Percentiles rank a stretch among this genome's conserved stretches.
Evolutionary conservation across 2,797 vertebrate species (phyloP).

Genomic region (Psittacula derbiana): DNA sequence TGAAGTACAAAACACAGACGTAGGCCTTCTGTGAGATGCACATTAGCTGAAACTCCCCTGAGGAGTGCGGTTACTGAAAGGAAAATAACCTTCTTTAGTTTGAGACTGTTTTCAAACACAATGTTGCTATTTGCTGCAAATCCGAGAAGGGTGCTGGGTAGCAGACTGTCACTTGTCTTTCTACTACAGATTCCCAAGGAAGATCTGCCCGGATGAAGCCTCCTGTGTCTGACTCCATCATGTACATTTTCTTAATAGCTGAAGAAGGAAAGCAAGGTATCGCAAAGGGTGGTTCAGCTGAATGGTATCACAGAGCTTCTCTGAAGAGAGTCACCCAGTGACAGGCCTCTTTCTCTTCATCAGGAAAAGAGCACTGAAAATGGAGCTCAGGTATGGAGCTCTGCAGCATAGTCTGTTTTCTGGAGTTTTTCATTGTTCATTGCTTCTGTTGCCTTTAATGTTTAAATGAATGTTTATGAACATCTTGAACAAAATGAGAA

Average conservation of each 20-base stretch:
- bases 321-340: neutral
- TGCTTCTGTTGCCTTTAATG: neutral
- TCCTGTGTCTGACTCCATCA: neutral
- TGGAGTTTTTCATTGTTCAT: neutral
- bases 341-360: neutral
- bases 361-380: neutral
- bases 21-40: neutral
- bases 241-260: neutral
- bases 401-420: neutral
- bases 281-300: neutral
- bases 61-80: neutral
- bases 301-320: rapidly evolving
- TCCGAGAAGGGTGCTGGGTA: neutral
- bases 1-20: neutral
- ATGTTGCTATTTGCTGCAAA: neutral
- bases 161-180: neutral
- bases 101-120: neutral
- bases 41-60: neutral
- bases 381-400: neutral
- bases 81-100: neutral
- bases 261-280: neutral
- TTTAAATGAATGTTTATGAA: neutral
- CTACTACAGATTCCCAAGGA: neutral
- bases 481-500: neutral
- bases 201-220: neutral